Conservation (phyloP, 2,888 invertebrate genomes). For the Yponomeuta plumbellus region DNA sequence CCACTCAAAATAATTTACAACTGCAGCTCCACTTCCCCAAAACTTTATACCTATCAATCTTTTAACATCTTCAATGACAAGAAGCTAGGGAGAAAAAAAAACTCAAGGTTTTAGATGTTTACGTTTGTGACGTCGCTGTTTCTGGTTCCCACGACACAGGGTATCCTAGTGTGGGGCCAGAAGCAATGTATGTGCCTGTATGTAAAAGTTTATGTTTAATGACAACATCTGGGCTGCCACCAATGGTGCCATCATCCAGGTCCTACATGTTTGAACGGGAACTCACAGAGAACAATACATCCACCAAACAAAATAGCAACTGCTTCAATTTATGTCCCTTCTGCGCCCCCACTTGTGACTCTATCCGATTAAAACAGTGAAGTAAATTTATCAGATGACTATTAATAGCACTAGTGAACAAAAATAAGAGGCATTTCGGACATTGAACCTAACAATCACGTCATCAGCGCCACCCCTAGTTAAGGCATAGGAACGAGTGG, state of each 20-base stretch:
- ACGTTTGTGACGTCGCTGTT: too few relatives aligned
- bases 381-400: not conserved
- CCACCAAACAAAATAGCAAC: not conserved
- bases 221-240: not conserved
- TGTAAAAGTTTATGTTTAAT: too few relatives aligned
- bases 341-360: not conserved
- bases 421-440: not conserved
- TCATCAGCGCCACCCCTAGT: not conserved
- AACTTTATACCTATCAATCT: not conserved
- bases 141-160: too few relatives aligned
- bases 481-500: not conserved
- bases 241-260: slow-evolving; percentile 1
- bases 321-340: not conserved
- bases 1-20: too few relatives aligned
- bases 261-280: not conserved
- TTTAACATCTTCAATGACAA: not conserved
- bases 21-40: not conserved
- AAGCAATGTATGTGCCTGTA: too few relatives aligned
- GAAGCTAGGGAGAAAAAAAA: too few relatives aligned
- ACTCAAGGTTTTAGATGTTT: too few relatives aligned
- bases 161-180: too few relatives aligned
- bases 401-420: too few relatives aligned
- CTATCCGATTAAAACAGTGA: not conserved
- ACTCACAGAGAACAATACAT: not conserved
- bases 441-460: not conserved